Evolutionary conservation across 1,140 invertebrate genomes (phyloP).

Genomic region (Meloidogyne floridensis): DNA sequence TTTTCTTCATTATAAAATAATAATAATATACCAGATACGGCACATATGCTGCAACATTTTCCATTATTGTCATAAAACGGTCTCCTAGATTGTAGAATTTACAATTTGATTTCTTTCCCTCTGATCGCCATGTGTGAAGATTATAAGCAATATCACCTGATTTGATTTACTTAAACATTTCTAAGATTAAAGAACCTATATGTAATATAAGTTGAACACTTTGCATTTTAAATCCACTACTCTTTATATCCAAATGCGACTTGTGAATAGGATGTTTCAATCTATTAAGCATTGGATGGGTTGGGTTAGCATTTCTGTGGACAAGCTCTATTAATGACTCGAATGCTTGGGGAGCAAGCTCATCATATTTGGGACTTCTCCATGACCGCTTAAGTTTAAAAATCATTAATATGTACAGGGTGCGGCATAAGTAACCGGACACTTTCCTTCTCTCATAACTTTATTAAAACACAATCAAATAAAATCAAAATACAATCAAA

Average conservation of each 20-base stretch:
- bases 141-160: background rate
- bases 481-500: too few species aligned
- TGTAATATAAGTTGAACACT: conserved; percentile 19
- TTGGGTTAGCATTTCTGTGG: background rate
- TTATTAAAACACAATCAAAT: too few species aligned
- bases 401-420: too few species aligned
- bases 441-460: too few species aligned
- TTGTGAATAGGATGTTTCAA: background rate
- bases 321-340: conserved; percentile 4
- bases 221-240: conserved; percentile 21
- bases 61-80: conserved; percentile 24
- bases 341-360: conserved; percentile 11
- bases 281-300: background rate
- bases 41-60: conserved; percentile 25
- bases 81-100: conserved; percentile 22
- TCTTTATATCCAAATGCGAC: conserved; percentile 13
- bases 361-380: background rate
- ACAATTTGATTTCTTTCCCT: background rate
- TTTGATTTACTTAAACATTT: too few species aligned
- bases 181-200: background rate
- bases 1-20: too few species aligned
- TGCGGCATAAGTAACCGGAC: too few species aligned
- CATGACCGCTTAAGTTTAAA: too few species aligned
- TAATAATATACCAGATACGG: conserved; percentile 12
- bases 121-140: background rate